A percentile compares a stretch with the other conserved stretches of the same genome.
Evolutionary conservation across 2,797 vertebrate genomes (phyloP).

Genomic region (Spheniscus humboldti): DNA sequence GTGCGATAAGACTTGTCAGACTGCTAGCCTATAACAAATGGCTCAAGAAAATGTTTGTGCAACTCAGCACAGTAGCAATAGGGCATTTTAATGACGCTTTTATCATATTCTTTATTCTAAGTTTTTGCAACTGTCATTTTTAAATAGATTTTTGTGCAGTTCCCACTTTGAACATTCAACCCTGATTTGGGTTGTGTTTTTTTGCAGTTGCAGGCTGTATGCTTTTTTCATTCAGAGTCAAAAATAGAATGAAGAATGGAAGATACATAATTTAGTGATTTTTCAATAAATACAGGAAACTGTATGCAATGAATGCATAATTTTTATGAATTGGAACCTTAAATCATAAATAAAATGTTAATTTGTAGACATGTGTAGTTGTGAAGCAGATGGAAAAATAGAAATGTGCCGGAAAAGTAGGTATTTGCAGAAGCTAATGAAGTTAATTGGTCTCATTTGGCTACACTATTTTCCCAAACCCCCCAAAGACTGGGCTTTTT

Average conservation of each 20-base stretch:
- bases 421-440: conserved; percentile 78
- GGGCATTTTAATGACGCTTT: neutral
- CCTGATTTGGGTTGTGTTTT: neutral
- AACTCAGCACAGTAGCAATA: neutral
- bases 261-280: neutral
- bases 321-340: conserved; percentile 66
- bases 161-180: neutral
- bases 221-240: neutral
- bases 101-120: neutral
- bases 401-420: conserved; percentile 71
- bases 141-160: neutral
- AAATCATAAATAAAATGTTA: conserved; percentile 74
- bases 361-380: conserved; percentile 70
- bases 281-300: conserved; percentile 37
- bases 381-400: conserved; percentile 73
- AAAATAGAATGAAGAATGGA: neutral
- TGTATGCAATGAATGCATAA: conserved; percentile 30
- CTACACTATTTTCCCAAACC: conserved; percentile 73
- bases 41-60: neutral
- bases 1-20: neutral
- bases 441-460: conserved; percentile 77
- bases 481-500: conserved; percentile 74
- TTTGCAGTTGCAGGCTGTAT: neutral
- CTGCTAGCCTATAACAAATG: neutral
- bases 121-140: neutral